A percentile compares a stretch with the other conserved stretches of the same genome.
Evolutionary conservation across 2,888 invertebrate genomes (phyloP).

Genomic region (Pammene fasciana): DNA sequence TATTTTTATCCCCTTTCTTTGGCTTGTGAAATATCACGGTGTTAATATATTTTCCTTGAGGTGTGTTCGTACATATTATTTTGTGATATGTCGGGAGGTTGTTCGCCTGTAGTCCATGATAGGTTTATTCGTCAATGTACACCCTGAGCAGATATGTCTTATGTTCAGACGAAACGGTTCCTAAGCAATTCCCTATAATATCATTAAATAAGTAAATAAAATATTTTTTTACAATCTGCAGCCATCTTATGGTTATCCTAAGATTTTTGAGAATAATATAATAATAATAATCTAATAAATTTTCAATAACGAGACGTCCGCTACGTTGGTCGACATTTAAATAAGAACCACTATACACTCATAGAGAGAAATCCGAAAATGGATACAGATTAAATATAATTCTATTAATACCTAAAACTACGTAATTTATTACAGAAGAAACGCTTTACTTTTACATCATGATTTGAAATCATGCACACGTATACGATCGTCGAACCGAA

Average conservation of each 20-base stretch:
- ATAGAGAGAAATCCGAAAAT: slow-evolving; percentile 83
- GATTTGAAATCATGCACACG: slow-evolving; percentile 81
- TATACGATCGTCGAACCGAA: slow-evolving; percentile 79
- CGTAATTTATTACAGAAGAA: slow-evolving; percentile 79
- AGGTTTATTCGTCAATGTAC: slow-evolving; percentile 56
- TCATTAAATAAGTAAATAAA: slow-evolving; percentile 73
- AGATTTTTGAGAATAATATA: slow-evolving; percentile 76
- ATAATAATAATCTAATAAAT: slow-evolving; percentile 81
- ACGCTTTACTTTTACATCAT: slow-evolving; percentile 72
- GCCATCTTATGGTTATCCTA: slow-evolving; percentile 82
- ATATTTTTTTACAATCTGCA: slow-evolving; percentile 79
- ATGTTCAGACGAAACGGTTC: slow-evolving; percentile 65
- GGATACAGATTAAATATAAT: slow-evolving; percentile 82
- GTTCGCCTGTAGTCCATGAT: slow-evolving; percentile 53
- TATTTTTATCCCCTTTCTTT: slow-evolving; percentile 72
- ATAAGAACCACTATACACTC: slow-evolving; percentile 83
- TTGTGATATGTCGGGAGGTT: slow-evolving; percentile 74
- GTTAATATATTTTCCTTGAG: slow-evolving; percentile 68
- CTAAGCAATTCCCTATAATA: slow-evolving; percentile 77
- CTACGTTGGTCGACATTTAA: slow-evolving; percentile 83
- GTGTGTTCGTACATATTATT: slow-evolving; percentile 57
- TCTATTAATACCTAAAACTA: slow-evolving; percentile 81
- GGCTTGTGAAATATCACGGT: slow-evolving; percentile 81
- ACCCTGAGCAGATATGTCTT: slow-evolving; percentile 79
- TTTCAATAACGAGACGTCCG: slow-evolving; percentile 81